phyloP scores from a whole-genome alignment of 2,797 vertebrate species.

The Notolepis coatsorum region DNA sequence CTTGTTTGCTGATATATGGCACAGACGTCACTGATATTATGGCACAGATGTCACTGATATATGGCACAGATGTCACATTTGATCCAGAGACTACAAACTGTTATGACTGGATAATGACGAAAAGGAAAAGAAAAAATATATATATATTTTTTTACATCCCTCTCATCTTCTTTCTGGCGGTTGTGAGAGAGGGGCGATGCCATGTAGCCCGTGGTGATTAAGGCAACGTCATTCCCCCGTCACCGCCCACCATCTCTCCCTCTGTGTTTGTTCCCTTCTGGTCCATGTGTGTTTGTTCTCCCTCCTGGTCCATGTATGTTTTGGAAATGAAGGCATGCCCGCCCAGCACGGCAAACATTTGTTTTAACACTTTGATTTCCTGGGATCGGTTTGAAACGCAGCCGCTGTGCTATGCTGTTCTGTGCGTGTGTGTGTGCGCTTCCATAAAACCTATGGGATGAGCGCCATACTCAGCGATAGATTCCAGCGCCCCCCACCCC shows the following conservation, averaged over 20 bases:
- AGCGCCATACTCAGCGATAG: conserved; percentile 55
- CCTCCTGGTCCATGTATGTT: conserved; percentile 47
- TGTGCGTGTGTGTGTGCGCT: too few species aligned
- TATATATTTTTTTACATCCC: conserved; percentile 32
- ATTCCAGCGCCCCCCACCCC: conserved; percentile 45
- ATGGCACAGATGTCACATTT: conserved; percentile 33
- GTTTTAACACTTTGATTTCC: conserved; percentile 58
- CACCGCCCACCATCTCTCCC: conserved; percentile 22
- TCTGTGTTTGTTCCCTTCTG: conserved; percentile 26
- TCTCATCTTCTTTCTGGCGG: conserved; percentile 29
- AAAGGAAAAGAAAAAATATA: too few species aligned
- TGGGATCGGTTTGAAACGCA: conserved; percentile 55
- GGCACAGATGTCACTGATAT: too few species aligned
- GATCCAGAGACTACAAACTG: conserved; percentile 36
- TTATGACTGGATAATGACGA: conserved; percentile 35
- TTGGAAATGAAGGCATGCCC: conserved; percentile 51
- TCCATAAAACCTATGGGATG: conserved; percentile 55
- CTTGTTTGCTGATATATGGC: too few species aligned
- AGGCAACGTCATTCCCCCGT: background rate
- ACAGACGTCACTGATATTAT: too few species aligned
- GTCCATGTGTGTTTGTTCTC: conserved; percentile 53
- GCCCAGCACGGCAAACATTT: conserved; percentile 67
- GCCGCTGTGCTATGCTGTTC: conserved; percentile 61
- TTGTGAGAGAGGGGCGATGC: background rate
- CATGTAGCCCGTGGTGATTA: conserved; percentile 33